phyloP scores from a whole-genome alignment of 2,797 vertebrate genomes.

The Streptopelia turtur region DNA sequence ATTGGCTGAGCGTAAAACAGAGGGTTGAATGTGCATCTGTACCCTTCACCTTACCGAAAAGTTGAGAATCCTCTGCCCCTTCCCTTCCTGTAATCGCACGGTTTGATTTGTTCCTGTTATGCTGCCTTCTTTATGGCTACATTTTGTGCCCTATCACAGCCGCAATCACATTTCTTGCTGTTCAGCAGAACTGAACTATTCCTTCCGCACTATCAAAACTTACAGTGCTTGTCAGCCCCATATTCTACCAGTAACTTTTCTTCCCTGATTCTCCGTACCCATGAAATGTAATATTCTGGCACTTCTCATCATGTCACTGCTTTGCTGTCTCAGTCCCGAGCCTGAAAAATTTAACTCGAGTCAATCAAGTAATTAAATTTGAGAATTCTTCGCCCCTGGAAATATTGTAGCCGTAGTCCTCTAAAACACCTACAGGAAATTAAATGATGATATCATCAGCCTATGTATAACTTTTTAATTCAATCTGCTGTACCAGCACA shows the following conservation, averaged over 20 bases:
- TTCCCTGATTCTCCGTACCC: neutral
- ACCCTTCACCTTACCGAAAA: neutral
- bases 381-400: neutral
- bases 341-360: neutral
- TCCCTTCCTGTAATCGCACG: neutral
- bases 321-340: neutral
- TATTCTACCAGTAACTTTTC: neutral
- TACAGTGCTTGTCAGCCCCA: neutral
- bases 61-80: neutral
- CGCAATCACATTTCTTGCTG: neutral
- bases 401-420: neutral
- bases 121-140: neutral
- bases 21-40: neutral
- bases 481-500: neutral
- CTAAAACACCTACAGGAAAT: constrained; percentile 51
- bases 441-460: constrained; percentile 25
- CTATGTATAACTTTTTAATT: constrained; percentile 12
- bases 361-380: neutral
- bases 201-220: neutral
- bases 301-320: neutral
- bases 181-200: neutral
- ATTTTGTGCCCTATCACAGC: neutral
- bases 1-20: neutral
- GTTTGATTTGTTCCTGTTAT: neutral
- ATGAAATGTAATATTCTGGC: neutral